These are phyloP conservation scores for Ametastegia equiseti DNA, from an alignment of 2,888 invertebrate species.

Conservation along the genomic window DNA sequence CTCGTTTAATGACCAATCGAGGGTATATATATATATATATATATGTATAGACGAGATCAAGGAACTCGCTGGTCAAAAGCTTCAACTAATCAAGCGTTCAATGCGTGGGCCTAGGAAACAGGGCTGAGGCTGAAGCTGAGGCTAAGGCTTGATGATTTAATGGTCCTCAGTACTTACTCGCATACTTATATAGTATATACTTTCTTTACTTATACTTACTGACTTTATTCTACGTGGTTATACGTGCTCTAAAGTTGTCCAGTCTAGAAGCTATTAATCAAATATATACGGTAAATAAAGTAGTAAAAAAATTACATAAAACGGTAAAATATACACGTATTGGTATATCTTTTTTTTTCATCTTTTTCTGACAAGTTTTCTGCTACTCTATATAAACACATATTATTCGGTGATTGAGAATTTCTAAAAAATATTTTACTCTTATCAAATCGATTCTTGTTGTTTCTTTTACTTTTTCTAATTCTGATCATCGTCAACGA, in stretches of 20 bases:
- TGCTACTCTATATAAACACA: neutral
- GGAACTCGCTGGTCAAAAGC: constrained; percentile 18
- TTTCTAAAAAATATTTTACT: too few species aligned
- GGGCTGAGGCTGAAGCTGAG: neutral
- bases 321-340: neutral
- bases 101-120: constrained; percentile 33
- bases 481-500: too few species aligned
- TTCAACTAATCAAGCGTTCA: constrained; percentile 17
- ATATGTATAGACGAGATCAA: constrained; percentile 25
- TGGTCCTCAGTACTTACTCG: neutral
- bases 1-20: neutral
- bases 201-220: neutral
- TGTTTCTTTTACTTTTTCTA: too few species aligned
- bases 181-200: neutral
- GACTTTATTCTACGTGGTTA: neutral
- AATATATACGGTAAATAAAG: neutral
- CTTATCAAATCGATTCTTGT: too few species aligned
- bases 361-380: neutral
- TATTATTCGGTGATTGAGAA: too few species aligned
- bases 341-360: neutral
- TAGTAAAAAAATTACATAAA: neutral
- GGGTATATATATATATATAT: too few species aligned
- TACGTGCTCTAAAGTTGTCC: neutral
- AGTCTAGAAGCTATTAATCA: neutral
- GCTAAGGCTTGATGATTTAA: constrained; percentile 12